Evolutionary conservation across 2,113 vertebrate species (phyloP).

Genomic region (Paraplagusia blochii): DNA sequence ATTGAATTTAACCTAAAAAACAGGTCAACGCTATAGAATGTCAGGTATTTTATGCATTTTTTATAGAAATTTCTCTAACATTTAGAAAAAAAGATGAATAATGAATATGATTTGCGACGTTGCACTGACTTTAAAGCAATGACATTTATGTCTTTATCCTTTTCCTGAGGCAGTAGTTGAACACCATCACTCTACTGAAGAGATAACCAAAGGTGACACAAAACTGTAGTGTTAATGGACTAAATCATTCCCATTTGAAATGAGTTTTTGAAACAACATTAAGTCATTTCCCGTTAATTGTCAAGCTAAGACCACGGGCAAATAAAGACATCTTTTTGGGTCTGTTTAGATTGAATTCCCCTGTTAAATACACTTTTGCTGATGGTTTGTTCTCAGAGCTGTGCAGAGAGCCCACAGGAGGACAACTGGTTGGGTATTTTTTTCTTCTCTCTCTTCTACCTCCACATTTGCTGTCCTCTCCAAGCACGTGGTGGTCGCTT

Average conservation of each 20-base stretch:
- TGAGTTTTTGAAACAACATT: slow-evolving; percentile 13
- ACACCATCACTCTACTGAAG: slow-evolving; percentile 23
- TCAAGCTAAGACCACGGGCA: slow-evolving; percentile 14
- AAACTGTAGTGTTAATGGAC: slow-evolving; percentile 5
- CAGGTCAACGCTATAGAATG: no score
- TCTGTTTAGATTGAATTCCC: slow-evolving; percentile 36
- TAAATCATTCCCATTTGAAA: slow-evolving; percentile 18
- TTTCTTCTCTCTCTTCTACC: slow-evolving; percentile 45
- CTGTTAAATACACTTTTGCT: slow-evolving; percentile 35
- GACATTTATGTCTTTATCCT: no score
- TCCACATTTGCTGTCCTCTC: slow-evolving; percentile 43
- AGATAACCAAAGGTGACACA: slow-evolving; percentile 18
- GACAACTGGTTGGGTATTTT: slow-evolving; percentile 26
- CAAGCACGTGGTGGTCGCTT: slow-evolving; percentile 34
- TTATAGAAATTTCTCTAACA: no score
- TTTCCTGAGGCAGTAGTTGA: neutral
- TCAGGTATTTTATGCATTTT: no score
- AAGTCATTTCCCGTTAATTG: slow-evolving; percentile 18
- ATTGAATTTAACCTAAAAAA: no score
- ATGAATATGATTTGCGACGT: no score
- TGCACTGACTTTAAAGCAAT: no score
- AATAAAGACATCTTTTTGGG: slow-evolving; percentile 20
- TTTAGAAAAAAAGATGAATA: no score
- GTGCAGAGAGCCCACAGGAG: slow-evolving; percentile 35
- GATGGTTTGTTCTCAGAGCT: slow-evolving; percentile 32